Evolutionary conservation across 1,140 invertebrate species (phyloP).

Genomic region (Ridgeia piscesae): DNA sequence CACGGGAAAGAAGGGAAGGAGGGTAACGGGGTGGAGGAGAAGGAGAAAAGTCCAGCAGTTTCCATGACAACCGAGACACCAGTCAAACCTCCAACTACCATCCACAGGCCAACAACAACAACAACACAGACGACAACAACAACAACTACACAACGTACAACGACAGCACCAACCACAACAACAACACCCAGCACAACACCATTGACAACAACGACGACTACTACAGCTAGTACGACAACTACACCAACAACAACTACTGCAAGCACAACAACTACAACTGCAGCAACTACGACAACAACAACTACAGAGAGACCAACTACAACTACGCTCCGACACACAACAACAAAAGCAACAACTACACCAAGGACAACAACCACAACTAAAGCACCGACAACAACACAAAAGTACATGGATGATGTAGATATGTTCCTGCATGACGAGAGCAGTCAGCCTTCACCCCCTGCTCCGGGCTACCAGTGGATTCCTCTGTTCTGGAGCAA

Average conservation of each 20-base stretch:
- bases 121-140: neutral
- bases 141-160: neutral
- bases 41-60: neutral
- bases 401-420: conserved; percentile 3
- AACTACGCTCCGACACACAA: conserved; percentile 14
- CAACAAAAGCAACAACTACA: conserved; percentile 13
- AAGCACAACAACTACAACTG: neutral
- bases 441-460: neutral
- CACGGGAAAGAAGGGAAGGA: neutral
- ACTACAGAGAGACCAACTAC: neutral
- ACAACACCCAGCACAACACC: neutral
- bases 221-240: neutral
- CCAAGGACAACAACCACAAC: neutral
- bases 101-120: neutral
- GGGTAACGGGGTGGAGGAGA: neutral
- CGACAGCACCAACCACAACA: neutral
- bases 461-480: conserved; percentile 34
- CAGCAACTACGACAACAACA: neutral
- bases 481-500: conserved; percentile 38
- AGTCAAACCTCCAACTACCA: neutral
- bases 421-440: neutral
- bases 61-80: neutral
- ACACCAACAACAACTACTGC: neutral
- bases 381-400: neutral
- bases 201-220: neutral